phyloP scores from a whole-genome alignment of 2,888 invertebrate species.

The Teinopalpus imperialis region DNA sequence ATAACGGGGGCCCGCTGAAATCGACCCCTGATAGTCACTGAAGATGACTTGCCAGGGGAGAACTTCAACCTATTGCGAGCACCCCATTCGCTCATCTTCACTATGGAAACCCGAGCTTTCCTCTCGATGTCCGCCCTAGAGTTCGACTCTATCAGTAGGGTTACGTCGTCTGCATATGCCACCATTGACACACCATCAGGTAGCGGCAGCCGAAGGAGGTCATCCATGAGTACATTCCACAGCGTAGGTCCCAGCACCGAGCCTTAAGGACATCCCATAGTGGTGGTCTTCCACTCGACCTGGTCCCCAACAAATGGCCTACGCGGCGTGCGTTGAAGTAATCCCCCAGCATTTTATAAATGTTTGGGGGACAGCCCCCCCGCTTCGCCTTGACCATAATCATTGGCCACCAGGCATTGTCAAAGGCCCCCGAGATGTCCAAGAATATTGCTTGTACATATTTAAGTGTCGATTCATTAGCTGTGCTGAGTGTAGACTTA shows the following conservation, averaged over 20 bases:
- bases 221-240: no score
- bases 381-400: neutral
- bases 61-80: neutral
- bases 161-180: neutral
- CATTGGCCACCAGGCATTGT: neutral
- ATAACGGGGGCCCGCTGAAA: neutral
- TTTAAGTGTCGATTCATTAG: neutral
- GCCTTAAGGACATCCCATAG: neutral
- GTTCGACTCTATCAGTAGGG: neutral
- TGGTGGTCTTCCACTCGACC: neutral
- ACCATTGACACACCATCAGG: neutral
- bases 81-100: neutral
- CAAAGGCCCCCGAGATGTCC: no score
- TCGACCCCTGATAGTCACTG: neutral
- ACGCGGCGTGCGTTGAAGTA: no score
- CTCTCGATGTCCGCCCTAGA: no score
- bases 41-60: neutral
- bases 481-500: neutral
- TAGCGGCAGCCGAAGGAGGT: no score
- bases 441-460: neutral
- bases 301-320: no score
- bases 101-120: no score
- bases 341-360: neutral
- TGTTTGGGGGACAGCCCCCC: neutral
- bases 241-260: no score